Evolutionary conservation across 2,113 vertebrate genomes (phyloP), one percentile per base, ranked within the genome.

Genomic region (Cnemophilus loriae): DNA sequence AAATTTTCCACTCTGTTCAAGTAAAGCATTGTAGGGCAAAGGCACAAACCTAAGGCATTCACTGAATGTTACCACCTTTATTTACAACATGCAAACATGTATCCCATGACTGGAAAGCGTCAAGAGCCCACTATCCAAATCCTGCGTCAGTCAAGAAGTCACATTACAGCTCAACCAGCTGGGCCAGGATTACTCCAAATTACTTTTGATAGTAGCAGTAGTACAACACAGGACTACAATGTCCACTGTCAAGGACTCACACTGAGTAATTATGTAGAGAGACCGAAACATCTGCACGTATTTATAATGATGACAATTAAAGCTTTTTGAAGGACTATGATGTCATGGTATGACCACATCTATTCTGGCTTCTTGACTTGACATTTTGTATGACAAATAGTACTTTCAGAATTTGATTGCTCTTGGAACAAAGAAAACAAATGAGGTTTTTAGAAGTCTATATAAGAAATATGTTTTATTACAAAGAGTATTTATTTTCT

Each of bases 321-420:
- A 80, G 78, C 81, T 87, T 79, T 95, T 91, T 95, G 82, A 77
- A 90, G 53, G 44, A 73, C 50, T 84, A 28, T 93, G 95, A 91
- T 76, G 68, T 84, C 89, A 96, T 73, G 17, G 68, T 68, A 86
- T 91, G 86, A 96, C 19, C 57, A 69, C 89, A 97, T 93, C 89
- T 85, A 88, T 90, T 93, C 85, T 90, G 57, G 33, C 41, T 81
- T 82, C 41, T 46, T 56, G 59, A 84, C 20, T 69, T 70, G 22
- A 15, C 49, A 64, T 56, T 92, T 47, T 76, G 35, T 49, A 55
- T 2, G 20, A 91, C 24, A 92, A 65, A 61, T 6, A 23, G 23
- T 47, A 73, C n/a, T 55, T 89, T 59, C 68, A 83, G 71, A 69
- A 89, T 64, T 9, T 61, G 55, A 28, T 27, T 82, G 59, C 24